Percentiles rank a stretch among this genome's conserved stretches.
phyloP scores from a whole-genome alignment of 2,113 vertebrate genomes.

The Spermophilus dauricus region DNA sequence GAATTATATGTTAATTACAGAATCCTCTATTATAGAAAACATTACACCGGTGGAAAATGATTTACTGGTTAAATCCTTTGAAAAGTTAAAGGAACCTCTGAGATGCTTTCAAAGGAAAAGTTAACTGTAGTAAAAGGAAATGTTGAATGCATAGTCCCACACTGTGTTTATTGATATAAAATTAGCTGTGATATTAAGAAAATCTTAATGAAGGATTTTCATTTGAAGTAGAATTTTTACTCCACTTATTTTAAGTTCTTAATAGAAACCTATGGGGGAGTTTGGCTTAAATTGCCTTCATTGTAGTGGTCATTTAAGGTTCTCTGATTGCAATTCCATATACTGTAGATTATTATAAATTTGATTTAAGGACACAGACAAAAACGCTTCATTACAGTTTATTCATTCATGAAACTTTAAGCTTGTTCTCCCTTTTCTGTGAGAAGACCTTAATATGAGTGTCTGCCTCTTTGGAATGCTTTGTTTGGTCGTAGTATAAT shows the following conservation, averaged over 20 bases:
- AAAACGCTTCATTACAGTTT: constrained; percentile 2
- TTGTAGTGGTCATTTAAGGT: background rate
- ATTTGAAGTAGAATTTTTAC: constrained; percentile 15
- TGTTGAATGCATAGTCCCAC: background rate
- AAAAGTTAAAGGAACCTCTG: constrained; percentile 35
- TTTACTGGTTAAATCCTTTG: background rate
- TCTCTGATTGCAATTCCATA: background rate
- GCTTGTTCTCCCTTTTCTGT: constrained; percentile 71
- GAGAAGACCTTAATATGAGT: constrained; percentile 85
- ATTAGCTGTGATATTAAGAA: constrained; percentile 48
- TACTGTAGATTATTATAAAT: background rate
- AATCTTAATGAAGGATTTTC: background rate
- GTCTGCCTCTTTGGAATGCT: constrained; percentile 85
- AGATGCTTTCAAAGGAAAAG: constrained; percentile 24
- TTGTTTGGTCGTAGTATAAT: constrained; percentile 84
- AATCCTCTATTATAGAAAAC: constrained; percentile 25
- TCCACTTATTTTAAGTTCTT: background rate
- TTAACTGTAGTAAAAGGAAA: background rate
- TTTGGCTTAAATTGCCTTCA: background rate
- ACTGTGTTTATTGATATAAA: background rate
- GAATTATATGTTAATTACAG: constrained; percentile 30
- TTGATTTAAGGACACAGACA: background rate
- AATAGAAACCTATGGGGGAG: background rate
- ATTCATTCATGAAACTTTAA: constrained; percentile 81
- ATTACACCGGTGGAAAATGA: background rate